Evolutionary conservation across 2,888 invertebrate species (phyloP), one percentile per base, ranked within the genome.

Genomic region (Drosophila ezoana): DNA sequence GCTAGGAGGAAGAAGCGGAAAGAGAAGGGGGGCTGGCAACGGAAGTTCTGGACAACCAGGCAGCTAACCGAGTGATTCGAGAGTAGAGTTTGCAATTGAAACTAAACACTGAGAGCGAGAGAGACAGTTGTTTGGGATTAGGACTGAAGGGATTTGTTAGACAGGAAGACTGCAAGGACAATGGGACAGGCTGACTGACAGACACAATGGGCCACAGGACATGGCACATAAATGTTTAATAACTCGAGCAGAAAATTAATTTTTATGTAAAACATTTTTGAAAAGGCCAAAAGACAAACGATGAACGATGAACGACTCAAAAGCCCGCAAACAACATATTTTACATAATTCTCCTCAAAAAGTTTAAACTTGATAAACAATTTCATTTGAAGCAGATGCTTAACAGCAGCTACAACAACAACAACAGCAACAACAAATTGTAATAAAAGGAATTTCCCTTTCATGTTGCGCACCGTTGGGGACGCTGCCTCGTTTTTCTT

Each of bases 361-460:
- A 74, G 72, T 77, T 82, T 69, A 72, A 76, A 88, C 80, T 83
- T 83, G 83, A 86, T 88, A 84, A 84, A 84, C 87, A 84, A 84
- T 84, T 84, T 86, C 70, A 86, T 80, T 86, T 74, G 80, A 87
- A 85, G 76, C 74, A 87, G 80, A 68, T 73, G 76, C 73, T 70
- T 67, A 67, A 76, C 65, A 65, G 71, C 57, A 62, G 32, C 54
- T 58, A n/a, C 66, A 57, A 37, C 56, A 67, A n/a, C 58, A 59
- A 18, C 40, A 70, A 9, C 52, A 53, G 9, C 62, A 62, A 28
- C 38, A 68, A 16, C 38, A 56, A 45, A 74, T 69, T 78, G 79
- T 85, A 85, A 85, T 85, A 81, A 83, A 83, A 72, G 81, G 84
- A 83, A 87, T 85, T 88, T 84, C 64, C 57, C 89, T 89, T 85